These are phyloP conservation scores for Dinomys branickii DNA, from an alignment of 2,113 vertebrate species.

Conservation along the genomic window DNA sequence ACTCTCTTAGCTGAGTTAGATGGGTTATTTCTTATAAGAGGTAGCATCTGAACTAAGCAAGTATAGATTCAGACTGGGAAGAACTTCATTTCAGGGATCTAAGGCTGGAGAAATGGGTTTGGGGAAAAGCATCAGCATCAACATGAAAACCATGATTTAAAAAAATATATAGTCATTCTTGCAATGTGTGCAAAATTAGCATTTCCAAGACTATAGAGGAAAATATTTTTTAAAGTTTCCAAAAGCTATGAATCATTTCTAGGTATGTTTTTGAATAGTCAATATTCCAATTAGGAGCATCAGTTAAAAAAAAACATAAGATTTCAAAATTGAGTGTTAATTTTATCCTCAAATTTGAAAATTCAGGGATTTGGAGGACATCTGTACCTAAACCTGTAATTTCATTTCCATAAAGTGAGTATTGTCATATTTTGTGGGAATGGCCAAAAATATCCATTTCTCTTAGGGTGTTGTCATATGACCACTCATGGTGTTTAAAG, in stretches of 20 bases:
- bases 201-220: neutral
- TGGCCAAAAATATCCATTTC: neutral
- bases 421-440: neutral
- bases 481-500: accelerated
- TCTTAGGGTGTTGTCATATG: neutral
- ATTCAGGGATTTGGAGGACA: neutral
- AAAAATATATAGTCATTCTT: neutral
- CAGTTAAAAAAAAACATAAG: neutral
- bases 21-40: neutral
- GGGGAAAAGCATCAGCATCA: neutral
- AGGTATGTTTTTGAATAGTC: neutral
- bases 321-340: neutral
- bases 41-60: neutral
- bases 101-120: neutral
- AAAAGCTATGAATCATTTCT: slow-evolving; percentile 5
- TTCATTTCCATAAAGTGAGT: neutral
- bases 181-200: neutral
- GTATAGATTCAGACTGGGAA: neutral
- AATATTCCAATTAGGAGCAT: neutral
- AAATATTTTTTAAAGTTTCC: slow-evolving; percentile 12
- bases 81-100: neutral
- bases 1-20: neutral
- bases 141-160: neutral
- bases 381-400: neutral
- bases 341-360: slow-evolving; percentile 23